Evolutionary conservation across 92 coral and sea anemone species (phyloP), one percentile per base, ranked within the genome.

Genomic region (Anthopleura xanthogrammica): DNA sequence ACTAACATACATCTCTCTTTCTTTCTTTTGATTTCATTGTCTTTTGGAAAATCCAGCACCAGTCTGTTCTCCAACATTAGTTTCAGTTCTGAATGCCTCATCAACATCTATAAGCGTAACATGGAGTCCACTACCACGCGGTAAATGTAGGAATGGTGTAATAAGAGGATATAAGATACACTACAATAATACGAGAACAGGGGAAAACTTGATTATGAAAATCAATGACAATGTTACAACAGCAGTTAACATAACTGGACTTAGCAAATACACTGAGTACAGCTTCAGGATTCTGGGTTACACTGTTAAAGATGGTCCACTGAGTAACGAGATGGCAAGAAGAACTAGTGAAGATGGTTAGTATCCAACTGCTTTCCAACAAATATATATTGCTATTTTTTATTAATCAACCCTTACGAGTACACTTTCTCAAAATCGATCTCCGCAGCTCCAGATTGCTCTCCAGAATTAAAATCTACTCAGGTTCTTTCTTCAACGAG

Each of bases 191-290:
- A 60, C 66, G 12, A 36, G 24, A 4, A 58, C 52, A 6, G 29
- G 5, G 29, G 79, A 56, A 55, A 64, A 58, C 12, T 42, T 24
- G 16, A 58, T 52, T 19, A 64, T 52, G 24, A 64, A n/a, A 76
- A 36, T 80, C 50, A 24, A 20, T 16, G 55, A 86, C 72, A 11
- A 10, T 11, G 41, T 2, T 40, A 16, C 17, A 80, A 29, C 29
- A 43, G 52, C 50, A 0, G 43, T 5, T 41, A 48, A 7, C 72
- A 72, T 73, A 12, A 56, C 76, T 72, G 70, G 79, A 0, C 88
- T 85, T 29, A 40, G 60, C 22, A 79, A 86, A 74, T 80, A 58
- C 79, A 86, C 88, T 9, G 80, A 73, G 76, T 86, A 86, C 83
- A 77, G 70, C 57, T 80, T 86, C 76, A 84, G 58, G 43, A 60